Base-by-base conservation (phyloP, 2,797 vertebrate species). In the Toxotes lorentzi region DNA sequence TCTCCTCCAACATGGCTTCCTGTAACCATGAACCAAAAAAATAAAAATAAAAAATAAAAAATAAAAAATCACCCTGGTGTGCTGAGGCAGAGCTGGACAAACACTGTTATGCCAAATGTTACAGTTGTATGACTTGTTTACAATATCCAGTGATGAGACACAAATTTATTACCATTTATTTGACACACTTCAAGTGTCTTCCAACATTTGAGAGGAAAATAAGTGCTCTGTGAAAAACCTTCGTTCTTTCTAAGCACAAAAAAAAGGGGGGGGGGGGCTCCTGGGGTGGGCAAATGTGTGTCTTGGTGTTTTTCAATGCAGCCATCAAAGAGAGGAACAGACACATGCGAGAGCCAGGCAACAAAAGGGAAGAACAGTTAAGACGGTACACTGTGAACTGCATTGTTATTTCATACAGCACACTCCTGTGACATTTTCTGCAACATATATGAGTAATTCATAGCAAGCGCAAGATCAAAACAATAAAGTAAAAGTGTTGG, bases 361-460 rank as follows among this genome's bases (percentile, higher is more conserved):
- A 51, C 19, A 60, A 65, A 78, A 78, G 51, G 68, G 83, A 65
- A 66, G 67, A 88, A 67, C 40, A 66, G 79, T 74, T 70, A 53
- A 54, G 85, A 70, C 79, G 76, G 73, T 82, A 84, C 71, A 72
- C 73, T 78, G 74, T 74, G 81, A 87, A 79, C 83, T 53, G 53
- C 82, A 81, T 89, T 89, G 87, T 89, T 92, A 88, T 91, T 92
- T 90, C 81, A 79, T 80, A 60, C 74, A 41, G 41, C 59, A 57
- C 74, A 70, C 65, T 84, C 80, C 73, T 40, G 84, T 91, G 86
- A 86, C 88, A 89, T 86, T 90, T 82, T 76, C 74, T 24, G 73
- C 81, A 82, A 84, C 82, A 70, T 88, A 89, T 82, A 86, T 90
- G 76, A 81, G 84, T 89, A 91, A 91, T 91, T 91, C 88, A 81